These are phyloP conservation scores for Onchidella celtica DNA, from an alignment of 2,888 invertebrate species.

Conservation along the genomic window DNA sequence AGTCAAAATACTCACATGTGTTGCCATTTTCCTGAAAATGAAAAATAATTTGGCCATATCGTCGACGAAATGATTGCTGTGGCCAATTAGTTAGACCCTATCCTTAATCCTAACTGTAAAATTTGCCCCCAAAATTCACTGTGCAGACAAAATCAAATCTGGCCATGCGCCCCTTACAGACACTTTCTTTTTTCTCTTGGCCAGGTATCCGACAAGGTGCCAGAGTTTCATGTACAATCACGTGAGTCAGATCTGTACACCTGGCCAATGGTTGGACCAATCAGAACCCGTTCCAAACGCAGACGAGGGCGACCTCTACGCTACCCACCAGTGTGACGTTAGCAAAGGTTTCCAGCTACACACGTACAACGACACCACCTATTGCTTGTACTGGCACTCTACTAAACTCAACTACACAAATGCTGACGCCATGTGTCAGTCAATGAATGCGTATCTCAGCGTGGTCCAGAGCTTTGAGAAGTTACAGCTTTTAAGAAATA, in stretches of 20 bases:
- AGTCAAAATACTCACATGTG: too few species aligned
- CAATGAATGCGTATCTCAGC: neutral
- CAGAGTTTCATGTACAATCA: slow-evolving; percentile 41
- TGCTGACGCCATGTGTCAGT: neutral
- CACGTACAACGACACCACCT: neutral
- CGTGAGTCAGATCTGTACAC: slow-evolving; percentile 4
- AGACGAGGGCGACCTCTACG: neutral
- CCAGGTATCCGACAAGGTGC: slow-evolving; percentile 1
- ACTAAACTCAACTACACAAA: neutral
- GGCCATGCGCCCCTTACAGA: too few species aligned
- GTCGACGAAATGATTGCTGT: too few species aligned
- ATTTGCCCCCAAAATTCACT: too few species aligned
- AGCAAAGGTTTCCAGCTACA: neutral
- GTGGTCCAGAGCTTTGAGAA: neutral
- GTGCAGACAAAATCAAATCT: too few species aligned
- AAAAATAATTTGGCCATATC: too few species aligned
- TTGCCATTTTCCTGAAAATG: too few species aligned
- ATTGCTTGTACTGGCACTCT: neutral
- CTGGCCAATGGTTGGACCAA: neutral
- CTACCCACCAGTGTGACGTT: neutral
- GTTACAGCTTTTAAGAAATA: neutral
- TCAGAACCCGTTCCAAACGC: neutral
- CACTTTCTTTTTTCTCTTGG: too few species aligned
- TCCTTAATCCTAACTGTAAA: too few species aligned
- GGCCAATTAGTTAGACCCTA: too few species aligned